These are phyloP conservation scores for Eira barbara DNA, from an alignment of 2,113 vertebrate species.

Conservation along the genomic window DNA sequence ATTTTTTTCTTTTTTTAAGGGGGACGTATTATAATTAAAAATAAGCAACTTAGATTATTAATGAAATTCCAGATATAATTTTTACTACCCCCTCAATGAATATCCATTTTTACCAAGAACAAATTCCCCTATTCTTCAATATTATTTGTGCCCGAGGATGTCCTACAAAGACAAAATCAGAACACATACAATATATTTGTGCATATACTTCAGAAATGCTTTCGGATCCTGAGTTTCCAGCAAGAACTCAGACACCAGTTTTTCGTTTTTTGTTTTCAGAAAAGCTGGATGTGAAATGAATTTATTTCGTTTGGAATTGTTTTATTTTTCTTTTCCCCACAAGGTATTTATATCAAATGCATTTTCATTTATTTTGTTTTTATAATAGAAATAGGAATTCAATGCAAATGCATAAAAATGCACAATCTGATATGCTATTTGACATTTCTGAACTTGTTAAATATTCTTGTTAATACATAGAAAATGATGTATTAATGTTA, in stretches of 20 bases:
- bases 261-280: not conserved
- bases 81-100: not conserved
- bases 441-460: not conserved
- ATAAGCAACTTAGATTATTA: not conserved
- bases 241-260: not conserved
- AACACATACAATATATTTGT: not conserved
- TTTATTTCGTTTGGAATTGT: not conserved
- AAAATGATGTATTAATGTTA: not conserved
- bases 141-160: not conserved
- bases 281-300: not conserved
- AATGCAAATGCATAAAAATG: not conserved
- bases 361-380: not conserved
- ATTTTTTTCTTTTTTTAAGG: not conserved
- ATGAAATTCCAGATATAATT: not conserved
- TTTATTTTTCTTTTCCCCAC: not conserved
- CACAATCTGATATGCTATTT: not conserved
- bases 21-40: not conserved
- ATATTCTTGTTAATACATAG: not conserved
- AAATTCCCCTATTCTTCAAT: not conserved
- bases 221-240: not conserved
- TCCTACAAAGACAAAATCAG: not conserved
- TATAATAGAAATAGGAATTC: not conserved
- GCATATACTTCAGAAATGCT: not conserved
- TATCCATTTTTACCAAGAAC: not conserved
- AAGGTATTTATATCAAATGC: not conserved